A percentile compares a stretch with the other conserved stretches of the same genome.
phyloP scores from a whole-genome alignment of 2,888 invertebrate species.

The Tipula vernalis region DNA sequence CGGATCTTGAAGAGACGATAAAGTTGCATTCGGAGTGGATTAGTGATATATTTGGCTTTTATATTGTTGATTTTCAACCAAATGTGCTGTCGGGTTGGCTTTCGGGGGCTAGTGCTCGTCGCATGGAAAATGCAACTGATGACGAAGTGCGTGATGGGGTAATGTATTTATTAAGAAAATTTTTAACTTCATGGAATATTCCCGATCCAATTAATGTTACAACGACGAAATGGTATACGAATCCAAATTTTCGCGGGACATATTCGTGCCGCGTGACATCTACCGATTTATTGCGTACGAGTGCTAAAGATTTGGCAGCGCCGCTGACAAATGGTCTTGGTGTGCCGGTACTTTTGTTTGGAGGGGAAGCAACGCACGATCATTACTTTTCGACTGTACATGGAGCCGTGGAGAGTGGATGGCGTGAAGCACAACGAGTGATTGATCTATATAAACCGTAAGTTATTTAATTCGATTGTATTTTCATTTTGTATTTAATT shows the following conservation, averaged over 20 bases:
- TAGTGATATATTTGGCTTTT: slow-evolving; percentile 52
- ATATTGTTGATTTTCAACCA: slow-evolving; percentile 48
- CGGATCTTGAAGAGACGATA: slow-evolving; percentile 28
- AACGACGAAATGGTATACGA: slow-evolving; percentile 48
- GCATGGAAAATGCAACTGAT: slow-evolving; percentile 47
- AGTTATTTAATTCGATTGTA: slow-evolving; percentile 6
- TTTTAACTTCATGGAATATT: slow-evolving; percentile 27
- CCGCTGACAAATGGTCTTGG: slow-evolving; percentile 35
- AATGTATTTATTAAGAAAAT: slow-evolving; percentile 30
- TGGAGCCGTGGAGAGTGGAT: slow-evolving; percentile 61
- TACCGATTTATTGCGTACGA: slow-evolving; percentile 42
- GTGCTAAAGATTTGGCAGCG: slow-evolving; percentile 41
- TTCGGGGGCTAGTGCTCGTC: slow-evolving; percentile 46
- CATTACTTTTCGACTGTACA: slow-evolving; percentile 54
- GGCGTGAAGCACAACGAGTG: slow-evolving; percentile 54
- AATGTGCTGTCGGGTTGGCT: slow-evolving; percentile 57
- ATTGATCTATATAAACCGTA: slow-evolving; percentile 26
- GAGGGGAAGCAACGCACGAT: slow-evolving; percentile 54
- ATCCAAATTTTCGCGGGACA: slow-evolving; percentile 47
- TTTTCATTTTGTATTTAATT: neutral
- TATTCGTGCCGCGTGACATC: slow-evolving; percentile 49
- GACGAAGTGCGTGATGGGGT: slow-evolving; percentile 32
- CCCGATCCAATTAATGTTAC: slow-evolving; percentile 25
- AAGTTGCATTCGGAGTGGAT: slow-evolving; percentile 19
- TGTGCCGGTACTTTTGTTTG: slow-evolving; percentile 47